Base-by-base conservation (phyloP, 1,140 invertebrate genomes). In the Neocloeon triangulifer region DNA sequence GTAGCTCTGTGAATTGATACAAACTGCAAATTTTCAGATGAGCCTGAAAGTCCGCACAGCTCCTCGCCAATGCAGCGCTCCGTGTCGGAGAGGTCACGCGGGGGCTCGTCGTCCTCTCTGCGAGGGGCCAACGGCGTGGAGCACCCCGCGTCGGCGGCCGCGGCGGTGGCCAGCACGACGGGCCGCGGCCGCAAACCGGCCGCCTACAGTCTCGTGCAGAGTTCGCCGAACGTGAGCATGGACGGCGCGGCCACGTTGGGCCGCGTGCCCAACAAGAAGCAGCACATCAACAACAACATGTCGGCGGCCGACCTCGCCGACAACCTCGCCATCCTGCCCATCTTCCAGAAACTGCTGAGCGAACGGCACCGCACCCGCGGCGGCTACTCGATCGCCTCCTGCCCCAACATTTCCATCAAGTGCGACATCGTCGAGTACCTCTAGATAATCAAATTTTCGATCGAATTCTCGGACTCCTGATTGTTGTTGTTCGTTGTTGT, bases 371-470 rank as follows among this genome's bases (percentile, higher is more conserved):
- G 71, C 42, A 66, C 62, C 37, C 60, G 65, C 16, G 40, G 45
- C 40, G 51, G 47, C 19, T 59, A 73, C 46, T 73, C 73, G 33
- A 79, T 84, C 30, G 67, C 80, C 39, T 86, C 80, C 40, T 88
- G 82, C 54, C 82, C 82, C 5, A 88, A 86, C 59, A 85, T 88
- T 56, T 82, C 81, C 19, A 85, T 91, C 41, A 91, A 88, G 55
- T 89, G 84, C 61, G 84, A 91, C 62, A 88, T 91, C 42, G 82
- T 89, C 39, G 82, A 88, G 49, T 88, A 88, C 56, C 68, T 89
- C n/a, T n/a, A n/a, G n/a, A n/a, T n/a, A n/a, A n/a, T n/a, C n/a
- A n/a, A n/a, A n/a, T n/a, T n/a, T n/a, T n/a, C n/a, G n/a, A n/a
- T n/a, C n/a, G n/a, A n/a, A n/a, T n/a, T n/a, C n/a, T n/a, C n/a